These are phyloP conservation scores for Entelurus aequoreus DNA, from an alignment of 2,113 vertebrate species.

Conservation along the genomic window DNA sequence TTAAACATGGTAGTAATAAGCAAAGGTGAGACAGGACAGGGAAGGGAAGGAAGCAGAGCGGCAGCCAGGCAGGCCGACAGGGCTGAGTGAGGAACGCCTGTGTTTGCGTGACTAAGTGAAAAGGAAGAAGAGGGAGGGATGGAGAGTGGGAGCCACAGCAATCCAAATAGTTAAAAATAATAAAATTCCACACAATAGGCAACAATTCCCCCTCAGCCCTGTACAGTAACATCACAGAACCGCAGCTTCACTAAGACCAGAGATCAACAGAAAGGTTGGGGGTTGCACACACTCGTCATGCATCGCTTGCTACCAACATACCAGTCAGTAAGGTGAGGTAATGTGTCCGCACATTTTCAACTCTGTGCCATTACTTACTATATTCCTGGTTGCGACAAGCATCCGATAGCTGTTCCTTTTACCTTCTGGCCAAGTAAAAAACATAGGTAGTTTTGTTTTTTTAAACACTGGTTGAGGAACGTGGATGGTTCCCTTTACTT, in stretches of 20 bases:
- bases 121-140: constrained; percentile 51
- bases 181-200: constrained; percentile 67
- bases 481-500: not conserved
- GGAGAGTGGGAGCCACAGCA: constrained; percentile 31
- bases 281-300: constrained; percentile 10
- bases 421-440: not conserved
- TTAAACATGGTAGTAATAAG: constrained; percentile 67
- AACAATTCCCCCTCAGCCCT: constrained; percentile 47
- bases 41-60: constrained; percentile 60
- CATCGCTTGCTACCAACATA: constrained; percentile 18
- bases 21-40: constrained; percentile 57
- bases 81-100: constrained; percentile 41
- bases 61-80: constrained; percentile 41
- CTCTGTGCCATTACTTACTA: not conserved
- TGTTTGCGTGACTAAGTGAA: constrained; percentile 65
- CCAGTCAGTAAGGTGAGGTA: constrained; percentile 2
- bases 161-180: constrained; percentile 63
- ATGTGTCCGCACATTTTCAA: not conserved
- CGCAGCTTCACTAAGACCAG: constrained; percentile 6
- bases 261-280: constrained; percentile 5
- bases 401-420: not conserved
- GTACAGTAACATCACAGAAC: constrained; percentile 17
- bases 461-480: not conserved
- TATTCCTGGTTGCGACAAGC: not conserved
- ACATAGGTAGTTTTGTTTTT: not conserved